Percentiles rank a stretch among this genome's conserved stretches.
Evolutionary conservation across 2,113 vertebrate genomes (phyloP).

Genomic region (Antechinus stuartii): DNA sequence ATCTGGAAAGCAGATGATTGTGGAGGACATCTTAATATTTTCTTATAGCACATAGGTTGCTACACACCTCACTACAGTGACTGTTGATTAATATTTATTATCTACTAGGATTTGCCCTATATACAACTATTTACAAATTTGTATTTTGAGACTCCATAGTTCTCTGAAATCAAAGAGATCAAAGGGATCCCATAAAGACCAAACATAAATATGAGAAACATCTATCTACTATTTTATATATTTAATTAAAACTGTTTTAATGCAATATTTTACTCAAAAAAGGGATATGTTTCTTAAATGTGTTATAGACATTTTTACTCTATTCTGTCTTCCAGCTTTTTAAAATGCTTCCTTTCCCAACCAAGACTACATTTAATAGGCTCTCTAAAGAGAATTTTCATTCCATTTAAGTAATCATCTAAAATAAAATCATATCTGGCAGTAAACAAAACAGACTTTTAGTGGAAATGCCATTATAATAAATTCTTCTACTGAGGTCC

Average conservation of each 20-base stretch:
- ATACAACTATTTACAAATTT: background rate
- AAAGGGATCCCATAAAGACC: background rate
- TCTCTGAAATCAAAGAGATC: background rate
- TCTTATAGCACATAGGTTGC: background rate
- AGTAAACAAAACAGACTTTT: conserved; percentile 61
- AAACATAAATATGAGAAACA: background rate
- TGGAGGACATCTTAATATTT: background rate
- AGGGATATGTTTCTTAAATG: background rate
- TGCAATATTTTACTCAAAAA: background rate
- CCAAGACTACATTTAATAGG: conserved; percentile 15
- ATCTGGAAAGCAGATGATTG: background rate
- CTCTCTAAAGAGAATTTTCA: conserved; percentile 30
- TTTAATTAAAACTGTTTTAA: background rate
- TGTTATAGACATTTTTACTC: background rate
- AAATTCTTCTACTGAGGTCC: conserved; percentile 35
- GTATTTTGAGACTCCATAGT: background rate
- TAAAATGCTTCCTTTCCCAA: conserved; percentile 15
- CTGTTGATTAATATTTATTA: background rate
- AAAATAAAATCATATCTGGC: conserved; percentile 33
- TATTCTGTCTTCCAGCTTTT: background rate
- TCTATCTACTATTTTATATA: background rate
- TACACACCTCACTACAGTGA: background rate
- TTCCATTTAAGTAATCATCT: background rate
- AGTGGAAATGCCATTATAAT: conserved; percentile 20
- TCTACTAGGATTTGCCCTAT: background rate